Conservation (phyloP, 2,797 vertebrate species). For the Notolepis coatsorum region DNA sequence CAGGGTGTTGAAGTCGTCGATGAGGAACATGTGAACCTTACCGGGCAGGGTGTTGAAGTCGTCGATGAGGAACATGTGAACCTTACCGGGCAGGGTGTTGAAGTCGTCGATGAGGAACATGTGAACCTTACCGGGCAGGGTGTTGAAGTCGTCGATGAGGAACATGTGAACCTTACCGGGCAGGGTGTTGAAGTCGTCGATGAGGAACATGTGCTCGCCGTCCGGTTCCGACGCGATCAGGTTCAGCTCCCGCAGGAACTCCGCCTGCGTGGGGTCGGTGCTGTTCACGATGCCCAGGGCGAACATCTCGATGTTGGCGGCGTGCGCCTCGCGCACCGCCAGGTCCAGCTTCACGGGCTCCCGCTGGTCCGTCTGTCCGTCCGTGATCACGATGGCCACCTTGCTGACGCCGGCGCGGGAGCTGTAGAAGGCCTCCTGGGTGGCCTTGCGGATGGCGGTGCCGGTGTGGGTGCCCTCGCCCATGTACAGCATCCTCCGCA, state of each 20-base stretch:
- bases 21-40: too few relatives aligned
- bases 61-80: too few relatives aligned
- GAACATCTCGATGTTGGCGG: constrained; percentile 92
- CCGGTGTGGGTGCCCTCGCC: constrained; percentile 92
- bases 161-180: too few relatives aligned
- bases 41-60: too few relatives aligned
- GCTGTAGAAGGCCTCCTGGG: constrained; percentile 88
- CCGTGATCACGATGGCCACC: constrained; percentile 90
- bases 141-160: too few relatives aligned
- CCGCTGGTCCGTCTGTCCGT: constrained; percentile 90
- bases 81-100: too few relatives aligned
- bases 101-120: too few relatives aligned
- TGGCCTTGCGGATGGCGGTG: constrained; percentile 90
- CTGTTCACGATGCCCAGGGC: constrained; percentile 90
- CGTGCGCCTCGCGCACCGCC: constrained; percentile 87
- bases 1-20: too few relatives aligned
- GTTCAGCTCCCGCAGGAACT: constrained; percentile 89
- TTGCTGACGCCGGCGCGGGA: constrained; percentile 87
- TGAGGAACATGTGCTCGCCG: constrained; percentile 89
- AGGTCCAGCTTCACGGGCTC: constrained; percentile 89
- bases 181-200: constrained; percentile 91
- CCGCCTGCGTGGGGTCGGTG: constrained; percentile 84
- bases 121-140: too few relatives aligned
- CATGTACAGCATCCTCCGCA: constrained; percentile 89
- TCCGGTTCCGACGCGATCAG: constrained; percentile 93